Percentiles rank a stretch among this genome's conserved stretches.
Conservation (phyloP, 2,888 invertebrate species). For the Idaea dimidiata region DNA sequence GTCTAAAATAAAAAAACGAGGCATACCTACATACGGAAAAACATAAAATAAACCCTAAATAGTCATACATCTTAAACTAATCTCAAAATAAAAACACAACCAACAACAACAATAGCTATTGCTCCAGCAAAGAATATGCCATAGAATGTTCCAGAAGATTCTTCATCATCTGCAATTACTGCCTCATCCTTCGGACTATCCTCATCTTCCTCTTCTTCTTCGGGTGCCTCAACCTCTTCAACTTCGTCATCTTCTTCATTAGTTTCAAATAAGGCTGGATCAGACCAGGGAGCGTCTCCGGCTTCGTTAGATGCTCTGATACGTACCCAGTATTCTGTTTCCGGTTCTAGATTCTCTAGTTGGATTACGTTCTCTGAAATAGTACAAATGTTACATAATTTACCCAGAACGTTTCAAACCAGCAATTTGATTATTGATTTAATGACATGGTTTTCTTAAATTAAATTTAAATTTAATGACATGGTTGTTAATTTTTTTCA, state of each 20-base stretch:
- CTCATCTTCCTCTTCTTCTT: slow-evolving; percentile 18
- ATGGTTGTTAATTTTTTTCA: too few species aligned
- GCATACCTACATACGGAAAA: too few species aligned
- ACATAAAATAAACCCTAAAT: too few species aligned
- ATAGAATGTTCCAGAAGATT: slow-evolving; percentile 42
- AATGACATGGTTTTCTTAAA: too few species aligned
- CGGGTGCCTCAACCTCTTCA: slow-evolving; percentile 17
- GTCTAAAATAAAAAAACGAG: too few species aligned
- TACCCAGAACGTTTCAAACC: too few species aligned
- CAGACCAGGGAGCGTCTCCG: slow-evolving; percentile 57
- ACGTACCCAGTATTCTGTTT: slow-evolving; percentile 54
- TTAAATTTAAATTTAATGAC: too few species aligned
- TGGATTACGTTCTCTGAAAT: slow-evolving; percentile 37
- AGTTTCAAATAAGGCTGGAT: slow-evolving; percentile 35
- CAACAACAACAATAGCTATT: slow-evolving; percentile 47
- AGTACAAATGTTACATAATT: neutral
- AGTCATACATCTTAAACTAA: slow-evolving; percentile 44
- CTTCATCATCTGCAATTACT: slow-evolving; percentile 10
- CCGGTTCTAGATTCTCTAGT: slow-evolving; percentile 41
- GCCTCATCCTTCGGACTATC: slow-evolving; percentile 22
- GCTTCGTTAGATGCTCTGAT: slow-evolving; percentile 48
- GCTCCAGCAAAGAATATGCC: slow-evolving; percentile 60
- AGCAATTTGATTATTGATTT: too few species aligned
- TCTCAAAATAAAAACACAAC: slow-evolving; percentile 52
- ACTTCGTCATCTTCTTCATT: slow-evolving; percentile 16